Conservation (phyloP, 1,140 invertebrate species). For the Pteromalus puparum region DNA sequence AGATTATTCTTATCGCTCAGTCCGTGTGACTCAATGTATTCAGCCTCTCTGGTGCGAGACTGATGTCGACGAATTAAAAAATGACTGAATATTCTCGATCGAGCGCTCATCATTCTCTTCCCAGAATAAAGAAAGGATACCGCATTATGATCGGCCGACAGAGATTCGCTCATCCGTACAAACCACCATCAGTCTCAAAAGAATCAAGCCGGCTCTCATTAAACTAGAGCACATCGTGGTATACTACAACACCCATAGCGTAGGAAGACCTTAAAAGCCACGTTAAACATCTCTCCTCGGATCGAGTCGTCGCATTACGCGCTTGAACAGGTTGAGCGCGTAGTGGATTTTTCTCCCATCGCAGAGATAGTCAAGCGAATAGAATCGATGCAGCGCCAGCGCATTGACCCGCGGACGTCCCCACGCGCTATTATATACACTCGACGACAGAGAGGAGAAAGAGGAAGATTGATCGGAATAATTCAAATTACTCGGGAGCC, state of each 20-base stretch:
- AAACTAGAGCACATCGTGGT: too few species aligned
- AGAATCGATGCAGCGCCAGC: not conserved
- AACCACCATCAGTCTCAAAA: too few species aligned
- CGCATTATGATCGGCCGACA: not conserved
- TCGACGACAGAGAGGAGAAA: not conserved
- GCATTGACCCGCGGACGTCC: slow-evolving; percentile 12
- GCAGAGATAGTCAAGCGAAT: not conserved
- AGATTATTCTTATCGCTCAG: not conserved
- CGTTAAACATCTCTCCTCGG: not conserved
- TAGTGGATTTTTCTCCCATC: not conserved
- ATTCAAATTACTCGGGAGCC: slow-evolving; percentile 32
- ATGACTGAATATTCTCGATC: not conserved
- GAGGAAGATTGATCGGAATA: slow-evolving; percentile 42
- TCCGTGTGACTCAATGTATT: too few species aligned
- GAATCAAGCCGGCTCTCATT: too few species aligned
- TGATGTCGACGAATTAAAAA: too few species aligned
- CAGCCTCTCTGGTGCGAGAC: too few species aligned
- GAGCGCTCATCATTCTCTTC: not conserved
- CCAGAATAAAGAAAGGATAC: not conserved
- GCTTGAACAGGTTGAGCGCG: not conserved
- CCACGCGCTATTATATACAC: not conserved
- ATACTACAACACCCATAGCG: too few species aligned
- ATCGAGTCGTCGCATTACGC: not conserved
- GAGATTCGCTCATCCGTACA: not conserved
- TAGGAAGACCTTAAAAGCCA: not conserved